Base-by-base conservation (phyloP, 2,113 vertebrate species). In the Odontophorus gujanensis region DNA sequence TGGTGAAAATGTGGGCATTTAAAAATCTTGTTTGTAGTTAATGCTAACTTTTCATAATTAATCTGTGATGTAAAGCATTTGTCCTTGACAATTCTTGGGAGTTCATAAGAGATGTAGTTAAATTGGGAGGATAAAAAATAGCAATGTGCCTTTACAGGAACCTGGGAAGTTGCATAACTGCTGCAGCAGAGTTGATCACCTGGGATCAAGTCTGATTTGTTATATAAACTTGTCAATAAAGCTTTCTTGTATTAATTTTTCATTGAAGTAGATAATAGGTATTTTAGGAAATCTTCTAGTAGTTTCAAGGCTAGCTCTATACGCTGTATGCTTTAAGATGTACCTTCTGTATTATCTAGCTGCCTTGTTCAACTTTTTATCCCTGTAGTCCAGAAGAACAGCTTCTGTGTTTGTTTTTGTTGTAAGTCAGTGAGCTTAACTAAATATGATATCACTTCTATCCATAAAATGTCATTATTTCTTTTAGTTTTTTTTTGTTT, bases 1-100 rank as follows among this genome's bases (percentile, higher is more conserved):
- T 58, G 34, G 40, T 47, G 42, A 40, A 32, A 11, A 21, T 3
- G 0, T 3, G 3, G 12, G 3, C 8, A 4, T 47, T 34, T 42
- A 43, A 40, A 74, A 53, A 20, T 21, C 16, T 0, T 1, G 3
- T 43, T 67, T 89, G n/a, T 67, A 2, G 63, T 71, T 68, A 12
- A 47, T 47, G 4, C 9, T n/a, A 2, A 14, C 8, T 30, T 79
- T 19, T 55, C 22, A 65, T 26, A 57, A 30, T 57, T 47, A 2
- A 10, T 11, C 62, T 65, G 30, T 43, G 38, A 7, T 4, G 8
- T 9, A 1, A 42, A 28, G 13, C 21, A 32, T 24, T n/a, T 28
- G 11, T 38, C 38, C 62, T 63, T 63, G 38, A 42, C 11, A 19
- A 7, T 47, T 47, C 21, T 47, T n/a, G 42, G n/a, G 47, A 24